Evolutionary conservation across 2,113 vertebrate genomes (phyloP).

Genomic region (Micronisus gabar): DNA sequence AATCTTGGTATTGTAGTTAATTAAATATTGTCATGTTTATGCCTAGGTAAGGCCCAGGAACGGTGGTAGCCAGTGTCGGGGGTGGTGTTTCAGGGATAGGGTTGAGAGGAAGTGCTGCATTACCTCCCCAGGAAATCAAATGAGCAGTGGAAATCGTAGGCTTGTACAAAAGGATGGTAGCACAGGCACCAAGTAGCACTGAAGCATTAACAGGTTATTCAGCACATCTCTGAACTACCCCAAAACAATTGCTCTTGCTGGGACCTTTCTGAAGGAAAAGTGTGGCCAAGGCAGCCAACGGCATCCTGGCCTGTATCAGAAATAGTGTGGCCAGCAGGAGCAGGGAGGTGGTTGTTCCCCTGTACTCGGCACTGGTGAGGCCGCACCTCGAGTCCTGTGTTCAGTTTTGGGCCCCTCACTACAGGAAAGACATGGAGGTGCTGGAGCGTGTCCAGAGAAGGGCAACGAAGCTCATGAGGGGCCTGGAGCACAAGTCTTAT

Average conservation of each 20-base stretch:
- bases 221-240: background rate
- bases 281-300: too few species aligned
- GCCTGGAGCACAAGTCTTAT: too few species aligned
- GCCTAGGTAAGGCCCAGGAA: background rate
- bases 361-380: too few species aligned
- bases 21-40: background rate
- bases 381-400: accelerated
- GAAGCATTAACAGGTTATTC: background rate
- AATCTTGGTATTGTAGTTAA: accelerated
- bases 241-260: background rate
- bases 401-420: too few species aligned
- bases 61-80: background rate
- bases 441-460: too few species aligned
- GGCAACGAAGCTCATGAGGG: too few species aligned
- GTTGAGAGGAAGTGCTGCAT: background rate
- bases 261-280: background rate
- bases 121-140: background rate
- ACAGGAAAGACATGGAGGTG: too few species aligned
- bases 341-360: too few species aligned
- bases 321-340: too few species aligned
- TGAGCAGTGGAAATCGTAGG: background rate
- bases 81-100: accelerated
- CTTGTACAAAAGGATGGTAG: too few species aligned
- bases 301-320: too few species aligned
- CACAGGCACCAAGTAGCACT: background rate